Evolutionary conservation across 2,888 invertebrate genomes (phyloP), one percentile per base, ranked within the genome.

Genomic region (Kryphioiulus occultus): DNA sequence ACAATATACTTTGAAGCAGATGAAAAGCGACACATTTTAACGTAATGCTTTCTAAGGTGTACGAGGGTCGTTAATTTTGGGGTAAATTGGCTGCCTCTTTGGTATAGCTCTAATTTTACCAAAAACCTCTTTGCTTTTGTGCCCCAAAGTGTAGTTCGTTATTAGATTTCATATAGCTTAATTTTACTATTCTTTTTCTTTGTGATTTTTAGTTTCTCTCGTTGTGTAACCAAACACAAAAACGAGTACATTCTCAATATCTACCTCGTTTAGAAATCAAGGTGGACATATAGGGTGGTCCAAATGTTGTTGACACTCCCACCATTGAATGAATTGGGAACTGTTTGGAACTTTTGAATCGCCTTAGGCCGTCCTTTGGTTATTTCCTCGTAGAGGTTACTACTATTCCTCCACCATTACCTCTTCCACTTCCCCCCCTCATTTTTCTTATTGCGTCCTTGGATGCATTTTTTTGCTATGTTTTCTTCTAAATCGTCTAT

Each of bases 381-480:
- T 59, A 59, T 59, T 59, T 59, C 68, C 26, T 26, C n/a, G 26
- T 68, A 15, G 68, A 26, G 15, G 68, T 68, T 26, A 22, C 22
- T 59, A 47, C 47, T 47, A n/a, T 59, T 10, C n/a, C n/a, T 59
- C 59, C 22, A 22, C n/a, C n/a, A n/a, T 22, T 59, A 22, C 59
- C 22, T 59, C 59, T 9, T 59, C n/a, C 22, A 9, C 4, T 59
- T 22, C 22, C 22, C 26, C 68, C 26, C n/a, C 2, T 26, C 68
- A 68, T 68, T 2, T 68, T 68, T 26, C 22, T 59, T n/a, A 59
- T n/a, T 59, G 5, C 47, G 19, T 59, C 22, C 59, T 10, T 7
- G 22, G 59, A n/a, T 59, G 59, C 22, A 59, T n/a, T 59, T 59
- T 59, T 59, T 59, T 84, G 39, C 84, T 84, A 35, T 42, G 35